A percentile compares a stretch with the other conserved stretches of the same genome.
phyloP scores from a whole-genome alignment of 2,888 invertebrate species.

The Mesopsocus fuscifrons region DNA sequence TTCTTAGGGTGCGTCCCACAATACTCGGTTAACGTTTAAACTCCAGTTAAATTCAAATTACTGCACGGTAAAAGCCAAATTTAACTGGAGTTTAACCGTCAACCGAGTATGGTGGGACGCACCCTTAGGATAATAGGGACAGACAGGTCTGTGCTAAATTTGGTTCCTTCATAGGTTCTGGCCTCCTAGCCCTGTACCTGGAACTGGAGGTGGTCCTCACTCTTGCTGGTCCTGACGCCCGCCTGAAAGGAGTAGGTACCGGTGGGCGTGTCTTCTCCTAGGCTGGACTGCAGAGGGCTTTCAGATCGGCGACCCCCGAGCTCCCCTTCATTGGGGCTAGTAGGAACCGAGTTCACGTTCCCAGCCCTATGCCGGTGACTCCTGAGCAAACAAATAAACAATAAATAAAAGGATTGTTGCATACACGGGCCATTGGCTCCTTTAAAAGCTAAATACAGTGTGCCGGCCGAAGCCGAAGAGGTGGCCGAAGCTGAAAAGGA shows the following conservation, averaged over 20 bases:
- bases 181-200: constrained; percentile 12
- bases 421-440: no score
- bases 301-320: constrained; percentile 28
- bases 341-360: constrained; percentile 42
- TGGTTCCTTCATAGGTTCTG: no score
- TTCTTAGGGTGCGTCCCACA: no score
- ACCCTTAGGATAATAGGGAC: no score
- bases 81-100: no score
- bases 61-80: no score
- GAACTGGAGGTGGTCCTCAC: constrained; percentile 77
- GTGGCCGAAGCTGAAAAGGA: no score
- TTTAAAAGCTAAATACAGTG: no score
- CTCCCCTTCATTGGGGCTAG: constrained; percentile 45
- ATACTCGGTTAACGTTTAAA: no score
- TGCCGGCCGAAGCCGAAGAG: constrained; percentile 9
- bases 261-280: constrained; percentile 3
- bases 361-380: constrained; percentile 25
- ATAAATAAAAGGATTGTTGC: constrained; percentile 22
- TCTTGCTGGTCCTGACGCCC: constrained; percentile 64
- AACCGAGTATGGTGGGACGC: no score
- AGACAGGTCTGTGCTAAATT: no score
- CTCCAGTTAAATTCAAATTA: no score
- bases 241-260: constrained; percentile 12
- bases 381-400: not conserved
- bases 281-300: not conserved